Percentiles rank a stretch among this genome's conserved stretches.
Conservation (phyloP, 2,113 vertebrate genomes). For the Neomonachus schauinslandi region DNA sequence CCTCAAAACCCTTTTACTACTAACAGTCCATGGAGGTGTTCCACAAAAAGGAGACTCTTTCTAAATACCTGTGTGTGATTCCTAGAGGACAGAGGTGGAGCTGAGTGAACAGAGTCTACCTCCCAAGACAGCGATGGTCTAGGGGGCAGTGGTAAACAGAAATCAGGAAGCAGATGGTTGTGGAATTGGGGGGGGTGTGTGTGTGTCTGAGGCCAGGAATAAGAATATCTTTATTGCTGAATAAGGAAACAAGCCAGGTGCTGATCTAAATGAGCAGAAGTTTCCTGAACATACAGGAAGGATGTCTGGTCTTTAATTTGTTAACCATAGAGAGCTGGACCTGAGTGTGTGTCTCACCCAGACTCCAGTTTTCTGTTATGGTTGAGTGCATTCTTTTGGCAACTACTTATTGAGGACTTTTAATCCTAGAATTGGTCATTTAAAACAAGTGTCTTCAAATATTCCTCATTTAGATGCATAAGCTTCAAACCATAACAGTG, state of each 20-base stretch:
- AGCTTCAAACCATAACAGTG: neutral
- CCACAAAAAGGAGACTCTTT: neutral
- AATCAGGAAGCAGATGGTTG: conserved; percentile 43
- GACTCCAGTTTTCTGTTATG: neutral
- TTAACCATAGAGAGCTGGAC: neutral
- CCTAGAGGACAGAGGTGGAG: neutral
- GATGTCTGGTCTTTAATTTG: conserved; percentile 25
- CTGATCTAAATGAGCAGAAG: conserved; percentile 1
- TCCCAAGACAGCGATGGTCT: neutral
- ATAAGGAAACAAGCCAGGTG: conserved; percentile 6
- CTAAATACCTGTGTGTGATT: neutral
- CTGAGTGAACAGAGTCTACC: neutral
- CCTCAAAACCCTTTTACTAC: neutral
- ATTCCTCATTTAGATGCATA: neutral
- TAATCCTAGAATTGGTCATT: neutral
- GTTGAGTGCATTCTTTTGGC: neutral
- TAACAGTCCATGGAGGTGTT: neutral
- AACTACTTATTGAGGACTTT: conserved; percentile 7
- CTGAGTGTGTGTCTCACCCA: neutral
- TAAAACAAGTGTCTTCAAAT: neutral
- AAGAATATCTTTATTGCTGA: conserved; percentile 20
- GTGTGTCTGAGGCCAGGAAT: neutral
- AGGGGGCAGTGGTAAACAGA: neutral
- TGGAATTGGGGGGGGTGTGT: neutral
- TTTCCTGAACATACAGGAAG: conserved; percentile 61